Evolutionary conservation across 2,797 vertebrate genomes (phyloP).

Genomic region (Alosa sapidissima): DNA sequence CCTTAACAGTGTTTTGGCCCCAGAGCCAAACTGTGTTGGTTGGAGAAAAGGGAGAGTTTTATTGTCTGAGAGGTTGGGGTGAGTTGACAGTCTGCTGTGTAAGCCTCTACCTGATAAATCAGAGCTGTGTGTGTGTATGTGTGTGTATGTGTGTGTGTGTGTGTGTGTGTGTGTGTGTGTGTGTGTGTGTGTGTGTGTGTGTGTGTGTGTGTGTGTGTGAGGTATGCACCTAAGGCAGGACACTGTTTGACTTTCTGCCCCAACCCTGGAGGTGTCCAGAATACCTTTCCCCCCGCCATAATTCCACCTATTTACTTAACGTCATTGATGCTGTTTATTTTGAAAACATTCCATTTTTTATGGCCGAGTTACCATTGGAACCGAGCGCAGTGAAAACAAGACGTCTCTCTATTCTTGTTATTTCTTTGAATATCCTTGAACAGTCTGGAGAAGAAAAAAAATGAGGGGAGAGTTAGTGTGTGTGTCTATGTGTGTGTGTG

Average conservation of each 20-base stretch:
- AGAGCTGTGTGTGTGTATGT: conserved; percentile 41
- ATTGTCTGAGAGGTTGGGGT: conserved; percentile 55
- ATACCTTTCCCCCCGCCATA: conserved; percentile 60
- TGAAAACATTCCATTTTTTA: conserved; percentile 93
- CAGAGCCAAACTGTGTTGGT: conserved; percentile 27
- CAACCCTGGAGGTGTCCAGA: conserved; percentile 63
- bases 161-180: not conserved
- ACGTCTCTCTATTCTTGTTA: conserved; percentile 76
- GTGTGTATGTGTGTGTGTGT: conserved; percentile 1
- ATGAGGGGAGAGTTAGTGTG: conserved; percentile 22
- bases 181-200: not conserved
- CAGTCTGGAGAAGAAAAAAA: conserved; percentile 64
- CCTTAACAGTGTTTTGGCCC: not conserved
- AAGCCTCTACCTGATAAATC: conserved; percentile 57
- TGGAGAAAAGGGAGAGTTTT: conserved; percentile 53
- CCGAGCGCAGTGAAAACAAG: conserved; percentile 77
- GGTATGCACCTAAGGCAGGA: conserved; percentile 63
- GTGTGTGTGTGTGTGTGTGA: conserved; percentile 29
- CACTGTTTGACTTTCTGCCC: conserved; percentile 51
- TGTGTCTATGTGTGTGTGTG: not conserved
- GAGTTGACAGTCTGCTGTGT: conserved; percentile 58
- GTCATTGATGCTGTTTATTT: conserved; percentile 85
- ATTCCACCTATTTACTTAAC: conserved; percentile 67
- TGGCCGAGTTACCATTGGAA: conserved; percentile 79
- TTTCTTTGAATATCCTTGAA: conserved; percentile 79